These are phyloP conservation scores for Standfussiana lucernea DNA, from an alignment of 2,888 invertebrate genomes.

Conservation along the genomic window DNA sequence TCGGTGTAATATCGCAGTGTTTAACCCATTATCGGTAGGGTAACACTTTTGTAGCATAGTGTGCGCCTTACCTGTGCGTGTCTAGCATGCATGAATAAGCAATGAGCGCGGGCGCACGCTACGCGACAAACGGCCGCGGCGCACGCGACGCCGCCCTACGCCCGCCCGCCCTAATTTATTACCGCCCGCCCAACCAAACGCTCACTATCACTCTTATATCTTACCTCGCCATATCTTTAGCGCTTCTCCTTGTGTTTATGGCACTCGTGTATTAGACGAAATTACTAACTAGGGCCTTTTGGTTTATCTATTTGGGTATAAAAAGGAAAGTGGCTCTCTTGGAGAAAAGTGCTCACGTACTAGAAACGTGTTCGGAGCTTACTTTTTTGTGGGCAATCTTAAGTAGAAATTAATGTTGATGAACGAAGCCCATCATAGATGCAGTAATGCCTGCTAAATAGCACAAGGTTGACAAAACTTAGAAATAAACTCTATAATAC, in stretches of 20 bases:
- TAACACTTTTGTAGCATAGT: conserved; percentile 64
- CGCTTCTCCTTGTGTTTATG: conserved; percentile 67
- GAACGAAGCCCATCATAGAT: background rate
- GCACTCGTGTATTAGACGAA: conserved; percentile 63
- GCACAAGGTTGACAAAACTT: conserved; percentile 6
- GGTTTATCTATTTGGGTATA: conserved; percentile 52
- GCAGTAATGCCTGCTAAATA: background rate
- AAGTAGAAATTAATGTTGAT: conserved; percentile 29
- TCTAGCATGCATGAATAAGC: conserved; percentile 86
- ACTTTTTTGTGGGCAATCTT: conserved; percentile 22
- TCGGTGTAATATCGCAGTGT: conserved; percentile 68
- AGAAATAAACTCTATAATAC: conserved; percentile 11
- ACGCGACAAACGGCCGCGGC: conserved; percentile 82
- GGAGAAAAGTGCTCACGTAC: conserved; percentile 23
- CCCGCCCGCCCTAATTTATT: conserved; percentile 84
- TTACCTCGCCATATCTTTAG: conserved; percentile 77
- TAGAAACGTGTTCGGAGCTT: conserved; percentile 7
- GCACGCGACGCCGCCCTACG: conserved; percentile 86
- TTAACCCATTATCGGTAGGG: conserved; percentile 67
- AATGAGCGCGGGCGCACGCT: conserved; percentile 90
- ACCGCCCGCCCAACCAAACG: conserved; percentile 77
- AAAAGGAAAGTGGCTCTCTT: conserved; percentile 48
- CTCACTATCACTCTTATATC: conserved; percentile 84
- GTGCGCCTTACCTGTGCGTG: conserved; percentile 79
- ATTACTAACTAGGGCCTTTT: conserved; percentile 53